Evolutionary conservation across 2,797 vertebrate genomes (phyloP), one percentile per base, ranked within the genome.

Genomic region (Enteromius fasciolatus): DNA sequence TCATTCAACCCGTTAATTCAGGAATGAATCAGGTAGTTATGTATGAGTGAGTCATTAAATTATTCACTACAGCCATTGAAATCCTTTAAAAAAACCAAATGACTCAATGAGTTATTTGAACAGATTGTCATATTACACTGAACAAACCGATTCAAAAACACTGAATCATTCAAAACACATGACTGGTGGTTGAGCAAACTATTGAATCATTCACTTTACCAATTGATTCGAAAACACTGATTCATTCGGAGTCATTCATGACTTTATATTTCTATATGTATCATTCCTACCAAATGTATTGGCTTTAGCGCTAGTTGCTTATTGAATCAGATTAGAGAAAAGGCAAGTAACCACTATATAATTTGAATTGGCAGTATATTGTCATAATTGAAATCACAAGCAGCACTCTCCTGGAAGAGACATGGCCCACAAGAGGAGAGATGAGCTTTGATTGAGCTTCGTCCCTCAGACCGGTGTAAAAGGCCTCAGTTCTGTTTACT

Each of bases 401-500:
- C 18, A 69, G 23, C 17, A 8, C 23, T 64, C 23, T 52, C 57
- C 20, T 48, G 10, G 3, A 74, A 39, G 31, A 64, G 31, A 36
- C 1, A 20, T 73, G 57, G n/a, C 68, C 69, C 44, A 23, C 7
- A 17, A 41, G 72, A 67, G 17, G 46, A 63, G 57, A 81, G 59
- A 52, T 76, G 63, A 74, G 81, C 67, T 54, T 48, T 83, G 83
- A 86, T 78, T 57, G 80, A 85, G 80, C 77, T 83, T 74, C 61
- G 18, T 85, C 74, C 67, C 76, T 70, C 46, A 82, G 67, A 70
- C 72, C 11, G 69, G 46, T 73, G 68, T 78, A 68, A 84, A 86
- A 73, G 63, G 20, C 80, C 79, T 72, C 33, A 54, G 78, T 85
- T 91, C 92, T 93, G 84, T 85, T 84, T 87, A 86, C 76, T 81